Evolutionary conservation across 2,888 invertebrate species (phyloP), one percentile per base, ranked within the genome.

Genomic region (Trissolcus japonicus): DNA sequence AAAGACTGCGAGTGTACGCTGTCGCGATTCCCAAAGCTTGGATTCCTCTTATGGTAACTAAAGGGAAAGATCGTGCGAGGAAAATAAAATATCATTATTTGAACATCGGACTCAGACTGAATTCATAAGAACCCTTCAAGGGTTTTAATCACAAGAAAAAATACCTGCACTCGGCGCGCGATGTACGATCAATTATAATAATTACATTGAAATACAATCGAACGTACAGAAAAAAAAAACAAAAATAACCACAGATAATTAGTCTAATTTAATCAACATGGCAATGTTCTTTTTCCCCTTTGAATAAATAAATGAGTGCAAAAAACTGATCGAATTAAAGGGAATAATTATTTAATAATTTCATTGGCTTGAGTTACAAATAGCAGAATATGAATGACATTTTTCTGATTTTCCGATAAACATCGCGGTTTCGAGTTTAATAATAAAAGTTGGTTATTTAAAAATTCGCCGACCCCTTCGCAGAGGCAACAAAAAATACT

Each of bases 1-100:
- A 81, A 81, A 76, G 73, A 71, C 69, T 73, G 75, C 54, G 72
- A 77, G 74, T 75, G 74, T 74, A 62, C 76, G 57, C 60, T 75
- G 68, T 75, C 72, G 65, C 65, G 77, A 77, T 75, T 75, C 68
- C 72, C 60, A 66, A 72, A 77, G 67, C 74, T 71, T 67, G 68
- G 41, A 72, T 72, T 72, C 61, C 16, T 61, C 61, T 71, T 61
- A 66, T 71, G 76, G 60, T 65, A 69, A 50, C 50, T 65, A 60
- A 76, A 75, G 59, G 17, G 59, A 68, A 63, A 19, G 56, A 59
- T 76, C 57, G 57, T 48, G 40, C 40, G 41, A 56, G 53, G 35
- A 69, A 69, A 76, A 69, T 69, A 65, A 65, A 65, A 76, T 50
- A 76, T 57, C 57, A 19, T 53, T 56, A 57, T 63, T 56, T 61